Evolutionary conservation across 2,113 vertebrate species (phyloP).

Genomic region (Oryzias celebensis): DNA sequence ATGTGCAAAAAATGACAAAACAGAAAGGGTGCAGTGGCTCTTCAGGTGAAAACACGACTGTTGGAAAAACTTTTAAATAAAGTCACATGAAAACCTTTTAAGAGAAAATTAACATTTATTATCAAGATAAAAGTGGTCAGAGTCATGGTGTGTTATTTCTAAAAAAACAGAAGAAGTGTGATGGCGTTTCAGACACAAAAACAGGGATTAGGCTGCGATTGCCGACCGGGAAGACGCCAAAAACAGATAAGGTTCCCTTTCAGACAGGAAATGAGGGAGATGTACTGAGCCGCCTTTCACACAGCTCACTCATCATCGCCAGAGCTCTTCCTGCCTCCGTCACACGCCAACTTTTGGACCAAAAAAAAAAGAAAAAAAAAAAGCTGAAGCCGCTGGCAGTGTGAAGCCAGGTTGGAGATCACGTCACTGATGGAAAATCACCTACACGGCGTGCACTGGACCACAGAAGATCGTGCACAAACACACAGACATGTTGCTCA

Average conservation of each 20-base stretch:
- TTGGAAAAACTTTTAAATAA: neutral
- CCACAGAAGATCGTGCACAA: slow-evolving; percentile 12
- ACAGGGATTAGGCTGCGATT: slow-evolving; percentile 37
- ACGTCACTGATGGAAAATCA: slow-evolving; percentile 46
- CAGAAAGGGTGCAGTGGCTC: too few species aligned
- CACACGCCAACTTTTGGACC: slow-evolving; percentile 47
- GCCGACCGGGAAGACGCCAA: slow-evolving; percentile 36
- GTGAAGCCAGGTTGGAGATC: slow-evolving; percentile 61
- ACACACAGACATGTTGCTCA: slow-evolving; percentile 66
- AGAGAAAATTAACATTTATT: slow-evolving; percentile 58
- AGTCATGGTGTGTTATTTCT: too few species aligned
- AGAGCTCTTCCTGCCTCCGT: slow-evolving; percentile 21
- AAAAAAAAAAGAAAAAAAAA: slow-evolving; percentile 30
- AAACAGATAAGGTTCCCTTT: slow-evolving; percentile 63
- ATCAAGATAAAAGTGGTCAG: slow-evolving; percentile 44
- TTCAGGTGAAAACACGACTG: too few species aligned
- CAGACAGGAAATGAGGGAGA: slow-evolving; percentile 68
- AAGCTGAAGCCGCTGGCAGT: slow-evolving; percentile 36
- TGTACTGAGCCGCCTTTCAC: slow-evolving; percentile 60
- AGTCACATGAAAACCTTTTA: neutral
- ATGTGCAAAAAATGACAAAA: too few species aligned
- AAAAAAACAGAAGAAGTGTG: too few species aligned
- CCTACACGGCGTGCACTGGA: slow-evolving; percentile 31
- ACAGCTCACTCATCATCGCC: slow-evolving; percentile 53
- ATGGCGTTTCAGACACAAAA: slow-evolving; percentile 6